Base-by-base conservation (phyloP, 2,888 invertebrate species). In the Leptogaster cylindrica region DNA sequence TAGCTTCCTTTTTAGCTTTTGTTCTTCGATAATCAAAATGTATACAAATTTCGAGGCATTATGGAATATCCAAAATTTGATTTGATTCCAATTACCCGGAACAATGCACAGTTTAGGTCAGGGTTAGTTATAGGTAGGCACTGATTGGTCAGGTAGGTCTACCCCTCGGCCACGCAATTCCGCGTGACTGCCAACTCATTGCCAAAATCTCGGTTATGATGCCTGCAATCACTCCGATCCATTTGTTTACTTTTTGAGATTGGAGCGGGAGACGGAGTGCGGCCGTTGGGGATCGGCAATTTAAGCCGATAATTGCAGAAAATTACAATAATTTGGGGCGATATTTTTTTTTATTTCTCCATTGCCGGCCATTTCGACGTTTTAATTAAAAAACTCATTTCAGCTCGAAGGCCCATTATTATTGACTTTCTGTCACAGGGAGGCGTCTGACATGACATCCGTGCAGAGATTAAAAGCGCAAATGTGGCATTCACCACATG, bases 251-350 rank as follows among this genome's bases (percentile, higher is more conserved):
- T 48, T 63, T 63, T 8, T 18, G 2, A 10, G 39, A 28, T 58
- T 20, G n/a, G 23, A 58, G 39, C 23, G 28, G 7, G 36, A 36
- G 36, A 36, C n/a, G n/a, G n/a, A n/a, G n/a, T n/a, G 36, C 10
- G 39, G 46, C 48, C 33, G 63, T 18, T 63, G 46, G 10, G 46
- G 28, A 31, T 46, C 20, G 46, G 46, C 33, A 63, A 48, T 33
- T 63, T 63, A 63, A 46, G 63, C 14, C 46, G 63, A 63, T 63
- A 63, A 63, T 63, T 63, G 44, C 46, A 63, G 31, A 46, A 63
- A 63, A 63, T 63, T 63, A 63, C 63, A 63, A 63, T 63, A 63
- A 63, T 63, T 63, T 63, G 51, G n/a, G 50, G 39, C 36, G 55
- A 36, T 58, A 36, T 58, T 58, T 58, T n/a, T n/a, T n/a, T n/a